phyloP scores from a whole-genome alignment of 2,888 invertebrate genomes.

The Amiota minor region DNA sequence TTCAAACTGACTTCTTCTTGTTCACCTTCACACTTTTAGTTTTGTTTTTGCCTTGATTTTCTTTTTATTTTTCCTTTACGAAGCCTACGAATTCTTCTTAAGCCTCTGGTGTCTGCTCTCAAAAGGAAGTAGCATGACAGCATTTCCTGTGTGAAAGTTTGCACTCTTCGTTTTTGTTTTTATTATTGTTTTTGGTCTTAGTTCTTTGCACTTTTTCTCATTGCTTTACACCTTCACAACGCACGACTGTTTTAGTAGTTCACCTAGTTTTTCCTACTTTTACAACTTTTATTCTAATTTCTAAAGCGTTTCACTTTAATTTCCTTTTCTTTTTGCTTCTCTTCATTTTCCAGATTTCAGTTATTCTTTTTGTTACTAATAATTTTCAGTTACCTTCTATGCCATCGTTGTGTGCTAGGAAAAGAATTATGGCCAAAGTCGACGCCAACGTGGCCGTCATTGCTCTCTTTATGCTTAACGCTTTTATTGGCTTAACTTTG shows the following conservation, averaged over 20 bases:
- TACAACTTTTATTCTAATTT: background rate
- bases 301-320: background rate
- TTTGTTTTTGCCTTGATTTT: background rate
- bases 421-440: slow-evolving; percentile 11
- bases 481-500: slow-evolving; percentile 13
- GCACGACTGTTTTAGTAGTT: too few relatives aligned
- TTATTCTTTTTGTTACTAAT: background rate
- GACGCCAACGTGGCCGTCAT: too few relatives aligned
- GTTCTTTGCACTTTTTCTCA: background rate
- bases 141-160: slow-evolving; percentile 17
- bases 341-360: background rate
- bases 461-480: background rate
- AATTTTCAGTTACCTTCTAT: slow-evolving; percentile 6
- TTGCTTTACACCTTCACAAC: background rate
- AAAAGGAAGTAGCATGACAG: background rate
- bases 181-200: background rate
- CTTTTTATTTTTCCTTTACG: background rate
- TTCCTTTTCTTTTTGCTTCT: background rate
- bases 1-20: too few relatives aligned
- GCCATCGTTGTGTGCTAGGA: background rate
- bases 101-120: background rate
- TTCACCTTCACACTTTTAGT: background rate
- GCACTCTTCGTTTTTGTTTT: background rate
- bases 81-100: background rate
- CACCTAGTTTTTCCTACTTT: background rate